Evolutionary conservation across 2,113 vertebrate species (phyloP), one percentile per base, ranked within the genome.

Genomic region (Prionailurus bengalensis): DNA sequence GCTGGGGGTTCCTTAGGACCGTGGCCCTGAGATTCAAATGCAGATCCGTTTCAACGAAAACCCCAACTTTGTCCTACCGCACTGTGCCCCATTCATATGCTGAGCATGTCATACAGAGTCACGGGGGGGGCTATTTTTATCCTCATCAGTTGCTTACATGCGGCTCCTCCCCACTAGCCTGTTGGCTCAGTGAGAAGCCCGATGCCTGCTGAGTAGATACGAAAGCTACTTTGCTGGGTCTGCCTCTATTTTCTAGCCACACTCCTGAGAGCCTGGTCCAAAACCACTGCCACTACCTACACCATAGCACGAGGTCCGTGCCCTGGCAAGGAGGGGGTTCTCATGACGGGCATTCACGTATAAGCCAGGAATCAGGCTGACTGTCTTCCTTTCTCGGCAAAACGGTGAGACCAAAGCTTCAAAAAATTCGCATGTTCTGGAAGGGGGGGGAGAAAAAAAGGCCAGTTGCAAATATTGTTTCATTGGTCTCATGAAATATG

Each of bases 401-500:
- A 95, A 91, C 1, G 4, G 12, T 31, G 33, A 88, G 33, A 55
- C 10, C 36, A 61, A 14, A 78, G 11, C 53, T 74, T 81, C 89
- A 97, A 78, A 70, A 55, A 65, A 89, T 92, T 94, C 63, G 83
- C 58, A 95, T 84, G 83, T 48, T 80, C 88, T 94, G 16, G 15
- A 27, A 94, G 76, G 78, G 21, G 82, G 21, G 5, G 42, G 6
- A 42, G 42, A 42, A 36, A 5, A 81, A 87, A 71, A 27, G 8
- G 15, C 55, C 55, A 58, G 7, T 74, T 94, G 33, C 91, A 93
- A 95, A 93, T 78, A 93, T 55, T 68, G 42, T 71, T 96, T 84
- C 78, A 87, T 53, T 84, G 85, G 74, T 81, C 36, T 97, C 85
- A 91, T 91, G 88, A 97, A 94, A 92, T 71, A 91, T 55, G 39